A percentile compares a stretch with the other conserved stretches of the same genome.
Evolutionary conservation across 1,140 invertebrate genomes (phyloP).

Genomic region (Portunus trituberculatus): DNA sequence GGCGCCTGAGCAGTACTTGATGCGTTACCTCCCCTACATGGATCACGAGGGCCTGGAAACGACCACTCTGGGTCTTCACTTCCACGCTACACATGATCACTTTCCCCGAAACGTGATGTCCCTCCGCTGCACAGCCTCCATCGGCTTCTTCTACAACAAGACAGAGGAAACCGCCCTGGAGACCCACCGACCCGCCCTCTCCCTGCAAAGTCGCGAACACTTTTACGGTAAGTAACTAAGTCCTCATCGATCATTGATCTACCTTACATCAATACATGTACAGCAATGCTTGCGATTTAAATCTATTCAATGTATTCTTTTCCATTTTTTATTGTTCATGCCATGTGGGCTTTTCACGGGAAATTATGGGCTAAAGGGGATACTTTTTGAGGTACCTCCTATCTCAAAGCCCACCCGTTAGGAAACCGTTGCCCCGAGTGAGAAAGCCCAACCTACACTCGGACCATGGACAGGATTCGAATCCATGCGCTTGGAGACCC

Average conservation of each 20-base stretch:
- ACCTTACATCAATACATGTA: no score
- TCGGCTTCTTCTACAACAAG: slow-evolving; percentile 76
- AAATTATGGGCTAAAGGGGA: no score
- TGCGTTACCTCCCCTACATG: slow-evolving; percentile 71
- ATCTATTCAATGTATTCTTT: no score
- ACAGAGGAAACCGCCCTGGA: slow-evolving; percentile 56
- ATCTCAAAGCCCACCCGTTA: no score
- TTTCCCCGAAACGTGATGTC: slow-evolving; percentile 76
- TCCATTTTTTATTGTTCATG: no score
- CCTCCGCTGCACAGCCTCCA: slow-evolving; percentile 77
- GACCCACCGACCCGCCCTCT: slow-evolving; percentile 68
- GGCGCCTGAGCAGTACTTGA: slow-evolving; percentile 62
- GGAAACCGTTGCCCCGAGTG: no score
- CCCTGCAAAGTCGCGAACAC: slow-evolving; percentile 75
- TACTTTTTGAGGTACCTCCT: no score
- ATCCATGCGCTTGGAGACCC: no score
- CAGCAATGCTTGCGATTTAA: no score
- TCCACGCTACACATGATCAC: slow-evolving; percentile 75
- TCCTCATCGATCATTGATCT: background rate
- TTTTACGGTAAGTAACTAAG: slow-evolving; percentile 65
- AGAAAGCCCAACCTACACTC: no score
- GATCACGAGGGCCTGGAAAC: slow-evolving; percentile 74
- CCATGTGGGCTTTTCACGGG: no score
- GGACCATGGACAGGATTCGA: no score
- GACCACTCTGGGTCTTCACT: slow-evolving; percentile 75